Conservation (phyloP, 1,140 invertebrate species). For the Drosophila trapezifrons region DNA sequence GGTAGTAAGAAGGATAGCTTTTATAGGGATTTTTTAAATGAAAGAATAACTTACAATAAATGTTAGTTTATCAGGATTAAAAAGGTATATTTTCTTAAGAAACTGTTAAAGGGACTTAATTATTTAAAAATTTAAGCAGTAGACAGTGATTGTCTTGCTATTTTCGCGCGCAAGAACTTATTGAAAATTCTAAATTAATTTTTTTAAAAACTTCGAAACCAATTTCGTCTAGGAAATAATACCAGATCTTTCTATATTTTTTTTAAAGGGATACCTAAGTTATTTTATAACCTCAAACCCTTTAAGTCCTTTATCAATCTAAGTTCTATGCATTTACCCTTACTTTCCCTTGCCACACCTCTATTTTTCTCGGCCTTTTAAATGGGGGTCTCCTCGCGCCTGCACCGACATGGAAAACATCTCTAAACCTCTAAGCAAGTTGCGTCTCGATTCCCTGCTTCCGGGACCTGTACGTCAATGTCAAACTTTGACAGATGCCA, state of each 20-base stretch:
- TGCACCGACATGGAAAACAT: slow-evolving; percentile 60
- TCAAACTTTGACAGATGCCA: slow-evolving; percentile 75
- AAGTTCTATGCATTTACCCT: background rate
- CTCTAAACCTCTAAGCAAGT: slow-evolving; percentile 64
- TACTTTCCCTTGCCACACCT: slow-evolving; percentile 37
- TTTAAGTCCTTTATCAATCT: no score
- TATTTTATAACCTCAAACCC: background rate
- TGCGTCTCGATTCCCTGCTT: slow-evolving; percentile 49
- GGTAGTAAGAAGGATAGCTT: background rate
- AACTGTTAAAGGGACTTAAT: no score
- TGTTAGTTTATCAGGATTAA: background rate
- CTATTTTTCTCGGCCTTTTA: background rate
- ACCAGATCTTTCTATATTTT: background rate
- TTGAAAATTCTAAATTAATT: no score
- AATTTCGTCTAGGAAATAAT: no score
- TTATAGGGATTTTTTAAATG: background rate
- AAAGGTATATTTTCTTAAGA: background rate
- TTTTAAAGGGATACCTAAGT: no score
- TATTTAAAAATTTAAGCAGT: no score
- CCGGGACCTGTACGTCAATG: slow-evolving; percentile 76
- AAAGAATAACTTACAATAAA: no score
- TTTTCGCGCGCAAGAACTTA: no score
- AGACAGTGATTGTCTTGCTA: no score
- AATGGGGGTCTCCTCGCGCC: background rate
- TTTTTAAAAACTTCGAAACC: no score